These are phyloP conservation scores for Melinaea menophilus DNA, from an alignment of 2,888 invertebrate genomes.

Conservation along the genomic window DNA sequence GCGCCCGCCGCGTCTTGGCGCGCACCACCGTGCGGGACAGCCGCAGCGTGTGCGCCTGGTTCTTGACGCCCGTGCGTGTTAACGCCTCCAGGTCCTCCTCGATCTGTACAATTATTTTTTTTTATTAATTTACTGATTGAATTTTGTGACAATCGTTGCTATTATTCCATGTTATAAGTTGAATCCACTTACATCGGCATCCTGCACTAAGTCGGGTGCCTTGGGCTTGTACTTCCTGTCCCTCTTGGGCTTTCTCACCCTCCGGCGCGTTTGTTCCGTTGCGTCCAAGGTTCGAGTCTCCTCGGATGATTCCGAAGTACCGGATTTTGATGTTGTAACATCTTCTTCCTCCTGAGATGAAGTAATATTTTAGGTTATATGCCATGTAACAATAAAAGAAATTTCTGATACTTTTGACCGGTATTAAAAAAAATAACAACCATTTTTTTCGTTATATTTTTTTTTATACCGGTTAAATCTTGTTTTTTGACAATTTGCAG, in stretches of 20 bases:
- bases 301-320: slow-evolving; percentile 47
- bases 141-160: too few species aligned
- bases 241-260: slow-evolving; percentile 52
- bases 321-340: slow-evolving; percentile 59
- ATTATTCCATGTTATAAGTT: not conserved
- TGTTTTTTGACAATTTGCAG: too few species aligned
- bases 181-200: slow-evolving; percentile 64
- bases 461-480: too few species aligned
- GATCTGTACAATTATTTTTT: slow-evolving; percentile 69
- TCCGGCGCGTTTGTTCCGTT: slow-evolving; percentile 37
- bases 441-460: too few species aligned
- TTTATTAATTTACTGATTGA: too few species aligned
- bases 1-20: slow-evolving; percentile 88
- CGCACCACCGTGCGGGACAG: slow-evolving; percentile 95
- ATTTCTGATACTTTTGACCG: too few species aligned
- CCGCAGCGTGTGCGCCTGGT: slow-evolving; percentile 92
- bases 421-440: too few species aligned
- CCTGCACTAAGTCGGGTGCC: slow-evolving; percentile 61
- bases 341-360: slow-evolving; percentile 58
- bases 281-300: slow-evolving; percentile 41
- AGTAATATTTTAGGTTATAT: not conserved
- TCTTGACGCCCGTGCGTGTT: slow-evolving; percentile 87
- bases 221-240: slow-evolving; percentile 65
- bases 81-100: slow-evolving; percentile 93
- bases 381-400: too few species aligned